phyloP scores from a whole-genome alignment of 2,113 vertebrate species.

The Elachura formosa region DNA sequence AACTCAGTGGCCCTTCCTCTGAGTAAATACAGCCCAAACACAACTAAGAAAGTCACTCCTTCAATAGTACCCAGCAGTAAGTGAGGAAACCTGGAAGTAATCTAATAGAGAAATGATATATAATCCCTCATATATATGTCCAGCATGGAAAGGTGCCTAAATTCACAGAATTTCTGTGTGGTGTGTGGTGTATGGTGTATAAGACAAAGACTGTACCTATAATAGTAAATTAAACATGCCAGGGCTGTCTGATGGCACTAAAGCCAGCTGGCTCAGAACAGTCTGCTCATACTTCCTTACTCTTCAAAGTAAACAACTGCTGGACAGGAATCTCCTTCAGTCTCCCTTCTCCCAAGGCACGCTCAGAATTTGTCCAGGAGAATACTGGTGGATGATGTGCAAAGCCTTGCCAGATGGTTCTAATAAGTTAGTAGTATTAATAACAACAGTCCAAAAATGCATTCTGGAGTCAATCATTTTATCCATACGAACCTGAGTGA shows the following conservation, averaged over 20 bases:
- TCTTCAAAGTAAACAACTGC: not conserved
- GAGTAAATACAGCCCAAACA: not conserved
- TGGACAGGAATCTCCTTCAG: not conserved
- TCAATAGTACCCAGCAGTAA: not conserved
- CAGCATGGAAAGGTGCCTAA: not conserved
- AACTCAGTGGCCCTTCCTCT: not conserved
- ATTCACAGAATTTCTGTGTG: not conserved
- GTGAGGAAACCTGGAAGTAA: not conserved
- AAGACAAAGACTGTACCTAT: not conserved
- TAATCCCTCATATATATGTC: not conserved
- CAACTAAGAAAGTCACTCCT: not conserved
- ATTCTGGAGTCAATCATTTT: not conserved
- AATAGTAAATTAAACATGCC: not conserved
- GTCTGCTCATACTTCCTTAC: not conserved
- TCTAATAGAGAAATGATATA: not conserved
- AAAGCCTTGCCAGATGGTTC: not conserved
- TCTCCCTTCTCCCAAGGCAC: not conserved
- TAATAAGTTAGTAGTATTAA: not conserved
- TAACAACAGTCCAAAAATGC: not conserved
- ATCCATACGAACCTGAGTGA: not conserved
- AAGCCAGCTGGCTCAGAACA: not conserved
- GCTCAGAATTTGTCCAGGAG: not conserved
- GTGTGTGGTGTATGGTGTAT: not conserved
- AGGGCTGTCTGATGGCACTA: not conserved
- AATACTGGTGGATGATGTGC: not conserved